Evolutionary conservation across 2,888 invertebrate species (phyloP), one percentile per base, ranked within the genome.

Genomic region (Torymus aiolomorphi): DNA sequence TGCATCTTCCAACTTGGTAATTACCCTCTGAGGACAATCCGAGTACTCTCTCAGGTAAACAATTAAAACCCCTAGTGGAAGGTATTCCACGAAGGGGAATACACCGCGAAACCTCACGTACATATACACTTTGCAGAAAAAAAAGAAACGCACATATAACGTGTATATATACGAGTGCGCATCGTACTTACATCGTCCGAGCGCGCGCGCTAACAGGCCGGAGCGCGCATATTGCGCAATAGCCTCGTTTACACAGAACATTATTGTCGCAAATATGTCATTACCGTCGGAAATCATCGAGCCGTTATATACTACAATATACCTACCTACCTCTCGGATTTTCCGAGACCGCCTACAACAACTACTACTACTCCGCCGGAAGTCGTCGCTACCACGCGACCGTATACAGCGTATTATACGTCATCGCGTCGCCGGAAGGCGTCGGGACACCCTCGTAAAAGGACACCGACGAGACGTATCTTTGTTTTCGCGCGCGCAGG

Each of bases 221-320:
- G 83, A 85, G 84, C 82, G 80, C 83, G 8, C 8, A 42, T 80
- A 84, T 88, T 87, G 84, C 84, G 85, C 86, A 88, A 88, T 86
- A 84, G 83, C 82, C 85, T 87, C 88, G 87, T 88, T 88, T 88
- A 88, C 84, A 86, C 86, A 85, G 85, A 86, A 86, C 84, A 85
- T 88, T 88, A 87, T 88, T 86, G 87, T 86, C 83, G 84, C 86
- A 88, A 87, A 87, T 88, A 85, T 86, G 86, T 87, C 84, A 88
- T 88, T 87, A 88, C 85, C 78, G 86, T 86, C 85, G 86, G 86
- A 87, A 87, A 88, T 87, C 86, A 87, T 83, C 84, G 85, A 83
- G 83, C 85, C 84, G 85, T 83, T 84, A 82, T 82, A 82, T 86
- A 81, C 83, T 76, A 84, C 83, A 13, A n/a, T 14, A 3, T 31